Evolutionary conservation across 2,888 invertebrate genomes (phyloP), one percentile per base, ranked within the genome.

Genomic region (Carcina quercana): DNA sequence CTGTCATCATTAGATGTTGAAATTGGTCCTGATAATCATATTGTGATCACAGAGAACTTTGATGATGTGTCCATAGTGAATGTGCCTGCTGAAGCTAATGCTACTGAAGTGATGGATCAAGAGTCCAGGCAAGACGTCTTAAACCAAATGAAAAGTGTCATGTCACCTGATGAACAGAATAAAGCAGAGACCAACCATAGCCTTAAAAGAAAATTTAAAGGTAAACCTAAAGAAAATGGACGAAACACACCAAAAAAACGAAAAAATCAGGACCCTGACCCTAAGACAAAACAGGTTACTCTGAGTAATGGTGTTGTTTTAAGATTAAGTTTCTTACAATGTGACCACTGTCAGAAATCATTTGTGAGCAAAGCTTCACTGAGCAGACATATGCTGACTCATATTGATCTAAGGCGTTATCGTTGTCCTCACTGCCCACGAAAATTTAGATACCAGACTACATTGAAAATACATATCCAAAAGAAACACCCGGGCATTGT

Each of bases 291-390:
- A 36, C 49, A 53, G 37, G 45, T 53, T 3, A 53, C 44, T 12
- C 36, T 67, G 5, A 56, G 51, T 30, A 64, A 62, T 33, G 65
- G 56, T 20, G 43, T 55, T 10, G 53, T 62, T n/a, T 34, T 62
- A 29, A 54, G 50, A 25, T 35, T 61, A 17, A 38, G 51, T 6
- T 30, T 53, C 21, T 71, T 58, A 48, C 55, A 67, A 38, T 92
- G 92, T 69, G 85, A 86, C 33, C 71, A 87, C 35, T 92, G 92
- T 53, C 61, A 85, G 2, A 91, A 89, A 67, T 72, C 72, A 25
- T 92, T 91, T 59, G 76, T 84, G 29, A 86, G 86, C 30, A 87
- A 87, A 45, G 87, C 88, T 39, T 89, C 90, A 51, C 69, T 93
- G 37, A 83, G 86, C 26, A 89, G 90, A 50, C 93, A 93, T 58